Evolutionary conservation across 2,797 vertebrate genomes (phyloP), one percentile per base, ranked within the genome.

Genomic region (Urophycis tenuis): DNA sequence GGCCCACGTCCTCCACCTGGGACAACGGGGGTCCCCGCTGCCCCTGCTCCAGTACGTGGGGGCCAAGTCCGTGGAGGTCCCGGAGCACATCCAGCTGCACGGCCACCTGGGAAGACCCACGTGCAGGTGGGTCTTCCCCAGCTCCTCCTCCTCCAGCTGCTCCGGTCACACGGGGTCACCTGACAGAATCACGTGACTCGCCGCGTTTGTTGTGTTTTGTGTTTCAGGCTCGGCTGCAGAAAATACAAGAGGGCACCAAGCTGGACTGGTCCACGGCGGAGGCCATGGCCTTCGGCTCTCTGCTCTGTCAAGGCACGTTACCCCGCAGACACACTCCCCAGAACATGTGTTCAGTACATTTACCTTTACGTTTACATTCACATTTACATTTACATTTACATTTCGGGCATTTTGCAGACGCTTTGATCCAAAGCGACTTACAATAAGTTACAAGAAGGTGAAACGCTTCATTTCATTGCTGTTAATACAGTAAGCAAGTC

Each of bases 261-360:
- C 81, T 99, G 79, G 97, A 99, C 90, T 99, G 98, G 98, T 96
- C 96, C 84, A 97, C 96, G 0, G 96, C 97, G 31, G 98, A 99
- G 89, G 91, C 96, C 6, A 90, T 99, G 83, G 97, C 97, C 0
- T 94, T 99, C 25, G 97, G 97, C 74, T 96, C 97, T 11, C 90
- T 99, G 12, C 95, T 99, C 77, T 93, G 91, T 81, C 96, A 99
- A 93, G 97, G 97, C 98, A 86, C 81, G 90, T 49, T 31, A 69
- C n/a, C 19, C 15, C 11, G 22, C 69, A 32, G 19, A 71, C 19
- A 29, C 9, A 15, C 10, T 22, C 19, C 22, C 49, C 41, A 17
- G 41, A 45, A 17, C 41, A 45, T 2, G 41, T 5, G 5, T 45
- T n/a, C n/a, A n/a, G n/a, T n/a, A n/a, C n/a, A n/a, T n/a, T n/a